A percentile compares a stretch with the other conserved stretches of the same genome.
These are phyloP conservation scores for Paratrypauchen microcephalus DNA, from an alignment of 2,797 vertebrate species.

Conservation along the genomic window DNA sequence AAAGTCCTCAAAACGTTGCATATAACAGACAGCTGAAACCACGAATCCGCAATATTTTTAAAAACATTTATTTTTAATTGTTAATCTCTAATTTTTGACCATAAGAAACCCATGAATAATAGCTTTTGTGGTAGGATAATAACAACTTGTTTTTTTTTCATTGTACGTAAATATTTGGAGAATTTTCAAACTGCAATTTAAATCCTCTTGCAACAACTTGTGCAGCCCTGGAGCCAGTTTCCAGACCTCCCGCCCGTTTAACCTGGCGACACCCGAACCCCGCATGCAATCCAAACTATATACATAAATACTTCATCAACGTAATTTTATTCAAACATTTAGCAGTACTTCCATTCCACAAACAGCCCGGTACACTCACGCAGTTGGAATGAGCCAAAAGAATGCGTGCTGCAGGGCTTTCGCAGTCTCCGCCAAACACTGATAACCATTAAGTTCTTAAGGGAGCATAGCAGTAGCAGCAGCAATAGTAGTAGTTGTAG, in stretches of 20 bases:
- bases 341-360: slow-evolving; percentile 42
- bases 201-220: no score
- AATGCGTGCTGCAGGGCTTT: slow-evolving; percentile 73
- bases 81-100: no score
- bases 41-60: no score
- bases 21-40: no score
- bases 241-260: background rate
- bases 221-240: background rate
- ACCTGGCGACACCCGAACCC: slow-evolving; percentile 21
- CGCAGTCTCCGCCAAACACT: slow-evolving; percentile 46
- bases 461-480: slow-evolving; percentile 9
- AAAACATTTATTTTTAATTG: no score
- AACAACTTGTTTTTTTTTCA: no score
- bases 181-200: no score
- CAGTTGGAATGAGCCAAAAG: slow-evolving; percentile 69
- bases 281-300: slow-evolving; percentile 10
- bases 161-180: no score
- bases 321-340: slow-evolving; percentile 32
- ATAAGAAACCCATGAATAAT: no score
- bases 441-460: slow-evolving; percentile 54
- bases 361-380: slow-evolving; percentile 42
- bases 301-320: background rate
- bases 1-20: no score
- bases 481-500: slow-evolving; percentile 12
- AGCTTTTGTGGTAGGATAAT: no score